Evolutionary conservation across 35 echinoderm and acorn worm genomes (phyloP).

Genomic region (Anneissia japonica): DNA sequence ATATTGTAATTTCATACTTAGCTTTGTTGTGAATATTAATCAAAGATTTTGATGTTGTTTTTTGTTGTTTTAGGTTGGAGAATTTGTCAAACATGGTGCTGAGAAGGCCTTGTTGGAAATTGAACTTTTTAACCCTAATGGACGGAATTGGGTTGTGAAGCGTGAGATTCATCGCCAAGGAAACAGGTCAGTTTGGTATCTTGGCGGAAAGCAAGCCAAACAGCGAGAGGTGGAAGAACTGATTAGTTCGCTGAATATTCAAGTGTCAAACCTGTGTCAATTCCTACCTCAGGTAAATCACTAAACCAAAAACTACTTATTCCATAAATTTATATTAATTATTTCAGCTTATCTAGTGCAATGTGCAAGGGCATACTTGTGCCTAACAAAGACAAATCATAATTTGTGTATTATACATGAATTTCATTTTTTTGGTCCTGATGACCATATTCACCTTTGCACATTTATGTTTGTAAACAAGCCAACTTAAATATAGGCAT

Average conservation of each 20-base stretch:
- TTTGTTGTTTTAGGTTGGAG: conserved; percentile 59
- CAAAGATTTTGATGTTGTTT: neutral
- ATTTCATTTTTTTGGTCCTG: no score
- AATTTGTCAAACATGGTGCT: conserved; percentile 87
- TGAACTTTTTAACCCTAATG: conserved; percentile 59
- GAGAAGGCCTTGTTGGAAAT: conserved; percentile 72
- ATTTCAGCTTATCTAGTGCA: no score
- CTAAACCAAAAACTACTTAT: no score
- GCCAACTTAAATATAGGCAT: no score
- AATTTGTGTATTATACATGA: no score
- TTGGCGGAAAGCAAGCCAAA: conserved; percentile 30
- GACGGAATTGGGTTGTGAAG: conserved; percentile 40
- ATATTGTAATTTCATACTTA: no score
- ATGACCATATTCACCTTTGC: no score
- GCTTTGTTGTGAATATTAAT: neutral
- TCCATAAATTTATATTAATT: no score
- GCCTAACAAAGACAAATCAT: no score
- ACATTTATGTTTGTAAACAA: no score
- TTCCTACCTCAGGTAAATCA: conserved; percentile 84
- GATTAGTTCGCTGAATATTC: conserved; percentile 56
- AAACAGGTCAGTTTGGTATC: conserved; percentile 49
- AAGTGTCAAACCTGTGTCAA: conserved; percentile 87
- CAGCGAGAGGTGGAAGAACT: conserved; percentile 51
- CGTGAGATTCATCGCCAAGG: conserved; percentile 55
- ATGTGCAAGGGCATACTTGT: no score